Conservation (phyloP, 2,888 invertebrate genomes). For the Sphaeridia pumilis region DNA sequence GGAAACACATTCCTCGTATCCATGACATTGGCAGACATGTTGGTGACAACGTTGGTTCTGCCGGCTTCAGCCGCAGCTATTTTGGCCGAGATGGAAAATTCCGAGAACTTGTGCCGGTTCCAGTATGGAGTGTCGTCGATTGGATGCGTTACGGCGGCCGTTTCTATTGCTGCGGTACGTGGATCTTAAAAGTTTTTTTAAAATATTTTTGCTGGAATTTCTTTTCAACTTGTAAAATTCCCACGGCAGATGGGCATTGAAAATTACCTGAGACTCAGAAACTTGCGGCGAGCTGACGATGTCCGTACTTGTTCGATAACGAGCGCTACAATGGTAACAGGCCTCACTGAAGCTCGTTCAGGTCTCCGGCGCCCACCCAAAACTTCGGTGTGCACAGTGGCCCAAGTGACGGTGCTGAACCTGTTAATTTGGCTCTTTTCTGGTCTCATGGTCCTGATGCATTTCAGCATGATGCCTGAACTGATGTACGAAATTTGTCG, state of each 20-base stretch:
- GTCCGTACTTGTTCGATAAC: too few relatives aligned
- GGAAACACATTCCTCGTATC: slow-evolving; percentile 59
- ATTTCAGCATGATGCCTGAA: slow-evolving; percentile 46
- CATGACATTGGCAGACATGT: slow-evolving; percentile 57
- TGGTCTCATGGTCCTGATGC: slow-evolving; percentile 47
- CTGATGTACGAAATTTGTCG: slow-evolving; percentile 36
- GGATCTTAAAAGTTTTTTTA: too few relatives aligned
- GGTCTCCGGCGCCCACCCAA: too few relatives aligned
- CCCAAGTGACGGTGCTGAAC: slow-evolving; percentile 46
- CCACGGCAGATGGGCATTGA: too few relatives aligned
- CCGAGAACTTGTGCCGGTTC: slow-evolving; percentile 42
- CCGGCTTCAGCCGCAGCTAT: slow-evolving; percentile 56
- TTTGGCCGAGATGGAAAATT: slow-evolving; percentile 45
- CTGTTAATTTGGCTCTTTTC: slow-evolving; percentile 49
- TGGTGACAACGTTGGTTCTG: slow-evolving; percentile 56
- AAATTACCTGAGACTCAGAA: slow-evolving; percentile 32
- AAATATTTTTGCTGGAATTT: too few relatives aligned
- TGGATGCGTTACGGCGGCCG: slow-evolving; percentile 31
- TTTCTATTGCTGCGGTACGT: slow-evolving; percentile 24
- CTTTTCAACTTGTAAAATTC: too few relatives aligned
- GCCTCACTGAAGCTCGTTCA: slow-evolving; percentile 14
- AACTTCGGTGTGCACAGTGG: slow-evolving; percentile 28
- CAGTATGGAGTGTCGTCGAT: slow-evolving; percentile 39
- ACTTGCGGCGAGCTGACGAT: slow-evolving; percentile 22
- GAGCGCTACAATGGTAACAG: slow-evolving; percentile 7